Conservation (phyloP, 53 echinoderm and acorn worm genomes). For the Echinarachnius parma region DNA sequence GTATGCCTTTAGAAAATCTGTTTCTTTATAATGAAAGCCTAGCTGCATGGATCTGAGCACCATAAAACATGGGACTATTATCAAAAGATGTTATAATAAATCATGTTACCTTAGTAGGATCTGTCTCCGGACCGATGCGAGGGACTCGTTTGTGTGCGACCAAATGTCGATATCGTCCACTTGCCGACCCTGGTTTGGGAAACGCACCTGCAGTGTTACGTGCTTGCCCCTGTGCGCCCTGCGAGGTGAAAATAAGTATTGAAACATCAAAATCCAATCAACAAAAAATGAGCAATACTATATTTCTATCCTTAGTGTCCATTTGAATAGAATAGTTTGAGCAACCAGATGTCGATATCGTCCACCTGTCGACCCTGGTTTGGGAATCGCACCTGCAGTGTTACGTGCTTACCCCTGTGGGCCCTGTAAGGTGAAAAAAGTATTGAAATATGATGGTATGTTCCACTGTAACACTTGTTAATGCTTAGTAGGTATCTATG, state of each 20-base stretch:
- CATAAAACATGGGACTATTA: too few relatives aligned
- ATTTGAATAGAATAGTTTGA: too few relatives aligned
- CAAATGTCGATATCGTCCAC: conserved; percentile 92
- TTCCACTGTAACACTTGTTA: too few relatives aligned
- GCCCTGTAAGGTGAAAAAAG: conserved; percentile 58
- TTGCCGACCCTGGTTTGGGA: conserved; percentile 92
- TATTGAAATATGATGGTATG: too few relatives aligned
- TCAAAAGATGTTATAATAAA: too few relatives aligned
- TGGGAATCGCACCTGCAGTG: conserved; percentile 81
- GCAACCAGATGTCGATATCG: conserved; percentile 93
- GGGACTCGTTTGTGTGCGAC: conserved; percentile 96
- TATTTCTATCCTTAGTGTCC: not conserved
- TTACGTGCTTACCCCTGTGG: conserved; percentile 93
- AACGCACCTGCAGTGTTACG: conserved; percentile 83
- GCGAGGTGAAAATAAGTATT: not conserved
- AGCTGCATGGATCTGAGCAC: too few relatives aligned
- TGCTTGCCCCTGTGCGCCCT: conserved; percentile 96
- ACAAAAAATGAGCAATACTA: not conserved
- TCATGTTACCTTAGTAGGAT: conserved; percentile 92
- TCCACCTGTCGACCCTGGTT: conserved; percentile 93
- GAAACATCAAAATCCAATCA: not conserved
- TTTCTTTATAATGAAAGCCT: too few relatives aligned
- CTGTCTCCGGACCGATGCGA: conserved; percentile 90
- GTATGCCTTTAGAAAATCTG: too few relatives aligned
- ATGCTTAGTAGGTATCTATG: too few relatives aligned